Percentiles rank a stretch among this genome's conserved stretches.
Conservation (phyloP, 2,113 vertebrate species). For the Pollachius pollachius region DNA sequence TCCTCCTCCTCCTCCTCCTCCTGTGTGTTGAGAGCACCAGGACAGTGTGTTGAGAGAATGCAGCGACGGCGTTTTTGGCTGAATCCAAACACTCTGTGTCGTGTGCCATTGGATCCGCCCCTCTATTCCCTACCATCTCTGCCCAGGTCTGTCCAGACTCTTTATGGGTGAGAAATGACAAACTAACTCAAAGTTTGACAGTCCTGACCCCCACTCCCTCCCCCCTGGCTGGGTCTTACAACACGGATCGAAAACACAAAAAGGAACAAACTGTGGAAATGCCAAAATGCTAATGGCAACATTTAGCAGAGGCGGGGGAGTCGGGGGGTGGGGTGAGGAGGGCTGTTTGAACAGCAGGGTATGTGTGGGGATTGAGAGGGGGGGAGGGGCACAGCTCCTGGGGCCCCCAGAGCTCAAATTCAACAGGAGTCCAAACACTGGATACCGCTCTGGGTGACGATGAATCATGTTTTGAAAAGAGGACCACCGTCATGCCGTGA, state of each 20-base stretch:
- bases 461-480: too few relatives aligned
- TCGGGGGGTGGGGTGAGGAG: slow-evolving; percentile 29
- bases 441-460: not conserved
- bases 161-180: not conserved
- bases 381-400: slow-evolving; percentile 57
- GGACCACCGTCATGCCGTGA: too few relatives aligned
- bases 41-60: slow-evolving; percentile 37
- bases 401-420: slow-evolving; percentile 25
- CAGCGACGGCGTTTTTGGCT: slow-evolving; percentile 35
- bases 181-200: not conserved
- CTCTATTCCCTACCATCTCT: not conserved
- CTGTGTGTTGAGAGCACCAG: too few relatives aligned
- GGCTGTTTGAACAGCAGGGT: slow-evolving; percentile 66
- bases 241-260: slow-evolving; percentile 34
- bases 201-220: not conserved
- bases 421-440: slow-evolving; percentile 11
- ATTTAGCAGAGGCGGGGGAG: slow-evolving; percentile 66
- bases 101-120: not conserved
- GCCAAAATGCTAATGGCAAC: slow-evolving; percentile 82
- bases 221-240: slow-evolving; percentile 5
- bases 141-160: too few relatives aligned
- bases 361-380: slow-evolving; percentile 59
- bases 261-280: slow-evolving; percentile 66
- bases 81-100: slow-evolving; percentile 21
- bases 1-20: too few relatives aligned